Conservation (phyloP, 2,797 vertebrate species). For the Pseudocheirus occidentalis region DNA sequence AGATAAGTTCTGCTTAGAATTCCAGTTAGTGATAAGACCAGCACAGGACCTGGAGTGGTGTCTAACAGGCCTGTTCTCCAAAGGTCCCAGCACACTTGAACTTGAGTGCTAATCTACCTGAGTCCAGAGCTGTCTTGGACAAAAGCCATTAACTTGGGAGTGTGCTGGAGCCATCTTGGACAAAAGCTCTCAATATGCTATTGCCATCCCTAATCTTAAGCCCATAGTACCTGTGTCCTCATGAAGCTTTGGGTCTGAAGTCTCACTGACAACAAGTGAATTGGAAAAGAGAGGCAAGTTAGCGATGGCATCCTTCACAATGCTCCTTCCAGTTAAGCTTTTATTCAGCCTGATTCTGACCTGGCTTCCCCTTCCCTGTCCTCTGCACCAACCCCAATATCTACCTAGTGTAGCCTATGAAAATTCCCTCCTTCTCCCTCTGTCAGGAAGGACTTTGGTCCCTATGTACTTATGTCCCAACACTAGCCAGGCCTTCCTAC, state of each 20-base stretch:
- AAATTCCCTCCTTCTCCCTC: not conserved
- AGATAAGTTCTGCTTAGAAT: slow-evolving; percentile 20
- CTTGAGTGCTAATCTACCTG: not conserved
- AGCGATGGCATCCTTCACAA: not conserved
- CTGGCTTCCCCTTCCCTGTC: not conserved
- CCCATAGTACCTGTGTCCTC: not conserved
- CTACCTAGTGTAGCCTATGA: not conserved
- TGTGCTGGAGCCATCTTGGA: not conserved
- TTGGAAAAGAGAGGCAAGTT: not conserved
- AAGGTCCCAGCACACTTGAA: not conserved
- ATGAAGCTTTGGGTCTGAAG: slow-evolving; percentile 25
- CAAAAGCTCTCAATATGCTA: slow-evolving; percentile 3
- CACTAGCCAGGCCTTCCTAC: not conserved
- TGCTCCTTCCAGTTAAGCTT: not conserved
- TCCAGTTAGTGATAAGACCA: slow-evolving; percentile 22
- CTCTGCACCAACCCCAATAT: not conserved
- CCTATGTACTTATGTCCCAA: not conserved
- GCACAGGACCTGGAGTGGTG: not conserved
- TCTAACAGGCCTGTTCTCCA: not conserved
- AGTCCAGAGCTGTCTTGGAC: not conserved
- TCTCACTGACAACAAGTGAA: slow-evolving; percentile 24
- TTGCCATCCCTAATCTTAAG: not conserved
- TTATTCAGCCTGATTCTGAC: not conserved
- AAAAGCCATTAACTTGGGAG: not conserved
- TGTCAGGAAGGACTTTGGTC: slow-evolving; percentile 2